These are phyloP conservation scores for Upupa epops DNA, from an alignment of 2,113 vertebrate species.

Conservation along the genomic window DNA sequence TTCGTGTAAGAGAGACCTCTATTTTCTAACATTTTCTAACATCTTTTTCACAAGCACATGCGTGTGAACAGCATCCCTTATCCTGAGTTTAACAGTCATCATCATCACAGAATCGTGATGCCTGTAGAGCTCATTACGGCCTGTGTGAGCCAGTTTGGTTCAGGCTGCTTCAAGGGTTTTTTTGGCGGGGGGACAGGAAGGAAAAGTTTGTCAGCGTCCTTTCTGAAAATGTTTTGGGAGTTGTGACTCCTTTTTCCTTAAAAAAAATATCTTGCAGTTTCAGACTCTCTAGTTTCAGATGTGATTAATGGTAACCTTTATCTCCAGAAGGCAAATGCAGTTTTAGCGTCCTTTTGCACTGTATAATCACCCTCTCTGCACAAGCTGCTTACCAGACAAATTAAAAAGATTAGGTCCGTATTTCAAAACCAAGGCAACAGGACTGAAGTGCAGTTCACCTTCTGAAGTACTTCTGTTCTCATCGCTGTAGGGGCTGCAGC, in stretches of 20 bases:
- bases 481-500: background rate
- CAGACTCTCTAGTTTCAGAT: background rate
- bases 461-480: background rate
- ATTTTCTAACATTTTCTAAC: too few relatives aligned
- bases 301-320: slow-evolving; percentile 28
- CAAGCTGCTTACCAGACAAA: background rate
- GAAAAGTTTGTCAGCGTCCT: slow-evolving; percentile 11
- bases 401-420: background rate
- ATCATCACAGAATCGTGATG: too few relatives aligned
- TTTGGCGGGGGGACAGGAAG: background rate
- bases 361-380: background rate
- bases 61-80: too few relatives aligned
- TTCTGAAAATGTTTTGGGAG: slow-evolving; percentile 29
- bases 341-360: background rate
- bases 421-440: background rate
- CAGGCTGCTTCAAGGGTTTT: background rate
- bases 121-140: too few relatives aligned
- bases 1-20: too few relatives aligned
- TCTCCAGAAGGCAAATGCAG: slow-evolving; percentile 7
- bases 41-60: too few relatives aligned
- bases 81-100: too few relatives aligned
- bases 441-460: background rate
- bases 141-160: background rate
- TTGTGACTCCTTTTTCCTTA: background rate
- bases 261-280: background rate